A percentile compares a stretch with the other conserved stretches of the same genome.
Conservation (phyloP, 2,113 vertebrate species). For the Nematolebias whitei region DNA sequence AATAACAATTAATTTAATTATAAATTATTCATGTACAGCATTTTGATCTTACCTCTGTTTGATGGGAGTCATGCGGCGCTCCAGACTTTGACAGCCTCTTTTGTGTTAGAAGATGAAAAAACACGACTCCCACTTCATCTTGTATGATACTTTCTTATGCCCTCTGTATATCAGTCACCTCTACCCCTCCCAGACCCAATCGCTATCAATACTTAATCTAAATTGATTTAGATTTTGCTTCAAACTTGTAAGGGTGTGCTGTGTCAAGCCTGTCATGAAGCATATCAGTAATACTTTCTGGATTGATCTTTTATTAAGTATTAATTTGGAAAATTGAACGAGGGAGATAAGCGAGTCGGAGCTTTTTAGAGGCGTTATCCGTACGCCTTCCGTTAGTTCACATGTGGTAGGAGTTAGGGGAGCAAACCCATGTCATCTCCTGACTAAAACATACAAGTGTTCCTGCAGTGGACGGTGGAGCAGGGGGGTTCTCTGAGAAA, state of each 20-base stretch:
- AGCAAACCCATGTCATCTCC: slow-evolving; percentile 46
- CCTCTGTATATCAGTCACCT: slow-evolving; percentile 43
- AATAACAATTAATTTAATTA: slow-evolving; percentile 51
- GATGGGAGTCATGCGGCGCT: slow-evolving; percentile 10
- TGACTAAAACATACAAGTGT: slow-evolving; percentile 68
- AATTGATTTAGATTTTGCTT: slow-evolving; percentile 62
- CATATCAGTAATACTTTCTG: slow-evolving; percentile 57
- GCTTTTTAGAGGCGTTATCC: slow-evolving; percentile 52
- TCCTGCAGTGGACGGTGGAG: slow-evolving; percentile 73
- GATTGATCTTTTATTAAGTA: slow-evolving; percentile 75
- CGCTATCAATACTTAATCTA: slow-evolving; percentile 68
- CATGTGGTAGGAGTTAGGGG: slow-evolving; percentile 80
- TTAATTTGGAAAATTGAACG: slow-evolving; percentile 71
- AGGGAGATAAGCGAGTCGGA: slow-evolving; percentile 61
- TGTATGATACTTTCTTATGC: slow-evolving; percentile 37
- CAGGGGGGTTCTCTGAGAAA: slow-evolving; percentile 78
- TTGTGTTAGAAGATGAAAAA: slow-evolving; percentile 60
- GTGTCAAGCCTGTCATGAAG: slow-evolving; percentile 46
- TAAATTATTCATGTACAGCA: slow-evolving; percentile 39
- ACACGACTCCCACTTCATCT: slow-evolving; percentile 33
- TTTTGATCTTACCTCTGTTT: slow-evolving; percentile 39
- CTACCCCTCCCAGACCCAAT: slow-evolving; percentile 1
- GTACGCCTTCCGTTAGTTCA: slow-evolving; percentile 43
- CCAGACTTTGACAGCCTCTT: slow-evolving; percentile 38
- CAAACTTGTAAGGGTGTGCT: slow-evolving; percentile 48